A percentile compares a stretch with the other conserved stretches of the same genome.
Evolutionary conservation across 2,797 vertebrate species (phyloP).

Genomic region (Enteromius fasciolatus): DNA sequence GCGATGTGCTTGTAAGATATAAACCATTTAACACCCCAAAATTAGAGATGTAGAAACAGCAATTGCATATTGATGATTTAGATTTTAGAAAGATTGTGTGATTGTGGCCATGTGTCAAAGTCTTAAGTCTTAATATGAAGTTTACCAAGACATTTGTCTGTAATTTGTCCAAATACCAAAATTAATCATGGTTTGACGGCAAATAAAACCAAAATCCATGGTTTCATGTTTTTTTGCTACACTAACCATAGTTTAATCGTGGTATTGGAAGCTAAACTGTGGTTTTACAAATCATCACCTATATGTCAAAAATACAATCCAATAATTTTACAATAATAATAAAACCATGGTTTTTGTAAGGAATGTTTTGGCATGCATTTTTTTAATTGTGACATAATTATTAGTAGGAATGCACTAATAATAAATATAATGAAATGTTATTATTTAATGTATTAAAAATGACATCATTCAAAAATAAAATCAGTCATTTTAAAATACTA

Average conservation of each 20-base stretch:
- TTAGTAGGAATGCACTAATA: not conserved
- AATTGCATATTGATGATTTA: constrained; percentile 57
- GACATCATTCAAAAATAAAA: not conserved
- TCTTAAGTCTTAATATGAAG: constrained; percentile 18
- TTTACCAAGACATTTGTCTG: not conserved
- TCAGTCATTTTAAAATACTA: not conserved
- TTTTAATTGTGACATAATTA: constrained; percentile 2
- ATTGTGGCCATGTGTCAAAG: constrained; percentile 21
- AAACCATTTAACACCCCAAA: constrained; percentile 84
- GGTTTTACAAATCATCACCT: too few species aligned
- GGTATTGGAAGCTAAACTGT: too few species aligned
- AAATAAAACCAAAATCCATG: too few species aligned
- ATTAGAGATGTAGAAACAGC: constrained; percentile 66
- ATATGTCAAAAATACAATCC: too few species aligned
- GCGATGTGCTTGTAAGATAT: constrained; percentile 99
- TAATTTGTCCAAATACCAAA: not conserved
- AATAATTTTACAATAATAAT: too few species aligned
- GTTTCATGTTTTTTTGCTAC: too few species aligned
- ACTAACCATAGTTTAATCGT: too few species aligned
- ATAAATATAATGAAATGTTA: not conserved
- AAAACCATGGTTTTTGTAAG: too few species aligned
- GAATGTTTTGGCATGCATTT: too few species aligned
- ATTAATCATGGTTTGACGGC: too few species aligned
- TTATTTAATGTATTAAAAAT: too few species aligned
- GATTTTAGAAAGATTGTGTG: constrained; percentile 63